Conservation (phyloP, 2,797 vertebrate genomes). For the Rachycentron canadum region DNA sequence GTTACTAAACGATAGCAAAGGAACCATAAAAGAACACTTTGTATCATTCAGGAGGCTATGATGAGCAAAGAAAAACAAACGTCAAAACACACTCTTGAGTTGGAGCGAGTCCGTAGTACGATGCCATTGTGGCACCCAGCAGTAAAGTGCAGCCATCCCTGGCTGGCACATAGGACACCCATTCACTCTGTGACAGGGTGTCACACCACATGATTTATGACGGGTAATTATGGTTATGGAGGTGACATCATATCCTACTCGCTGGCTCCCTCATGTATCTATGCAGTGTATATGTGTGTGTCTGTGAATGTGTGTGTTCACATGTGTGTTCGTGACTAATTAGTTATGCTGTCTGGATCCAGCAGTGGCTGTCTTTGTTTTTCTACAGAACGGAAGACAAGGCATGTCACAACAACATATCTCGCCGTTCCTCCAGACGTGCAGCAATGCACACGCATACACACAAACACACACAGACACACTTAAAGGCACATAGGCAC, state of each 20-base stretch:
- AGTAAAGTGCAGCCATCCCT: constrained; percentile 80
- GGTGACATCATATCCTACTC: constrained; percentile 84
- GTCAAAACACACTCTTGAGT: constrained; percentile 42
- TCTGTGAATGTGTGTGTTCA: constrained; percentile 25
- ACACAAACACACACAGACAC: constrained; percentile 18
- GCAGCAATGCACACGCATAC: constrained; percentile 36
- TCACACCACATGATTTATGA: constrained; percentile 84
- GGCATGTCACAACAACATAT: constrained; percentile 81
- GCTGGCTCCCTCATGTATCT: constrained; percentile 67
- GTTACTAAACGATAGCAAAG: constrained; percentile 57
- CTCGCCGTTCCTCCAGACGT: constrained; percentile 71
- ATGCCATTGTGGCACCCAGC: constrained; percentile 61
- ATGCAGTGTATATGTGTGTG: constrained; percentile 55
- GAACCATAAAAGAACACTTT: constrained; percentile 62
- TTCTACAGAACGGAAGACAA: constrained; percentile 81
- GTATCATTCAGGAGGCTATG: constrained; percentile 51
- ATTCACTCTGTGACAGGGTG: constrained; percentile 79
- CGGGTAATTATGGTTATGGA: constrained; percentile 84
- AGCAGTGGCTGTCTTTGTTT: constrained; percentile 83
- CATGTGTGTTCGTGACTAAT: constrained; percentile 81
- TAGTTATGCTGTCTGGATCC: constrained; percentile 87
- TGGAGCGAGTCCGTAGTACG: constrained; percentile 23
- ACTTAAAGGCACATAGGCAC: constrained; percentile 11
- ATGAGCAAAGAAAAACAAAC: constrained; percentile 49
- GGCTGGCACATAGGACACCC: constrained; percentile 80